phyloP scores from a whole-genome alignment of 2,888 invertebrate species.

The Cephus pulcher region DNA sequence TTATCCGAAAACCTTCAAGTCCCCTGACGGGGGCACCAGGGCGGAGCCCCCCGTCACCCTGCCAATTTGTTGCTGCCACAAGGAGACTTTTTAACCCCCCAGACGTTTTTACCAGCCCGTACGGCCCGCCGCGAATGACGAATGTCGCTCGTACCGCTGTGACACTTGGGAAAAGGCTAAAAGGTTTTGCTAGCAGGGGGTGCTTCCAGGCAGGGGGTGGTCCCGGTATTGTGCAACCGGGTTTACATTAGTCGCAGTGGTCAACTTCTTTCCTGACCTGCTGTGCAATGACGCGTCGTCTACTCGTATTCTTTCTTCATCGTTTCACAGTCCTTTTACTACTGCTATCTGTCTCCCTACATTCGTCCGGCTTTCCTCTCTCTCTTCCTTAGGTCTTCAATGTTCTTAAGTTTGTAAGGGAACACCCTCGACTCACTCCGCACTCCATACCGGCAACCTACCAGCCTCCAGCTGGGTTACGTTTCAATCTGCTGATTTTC shows the following conservation, averaged over 20 bases:
- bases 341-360: constrained; percentile 19
- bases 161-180: constrained; percentile 43
- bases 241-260: constrained; percentile 37
- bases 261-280: constrained; percentile 25
- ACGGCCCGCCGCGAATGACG: constrained; percentile 13
- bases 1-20: constrained; percentile 22
- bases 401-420: constrained; percentile 9
- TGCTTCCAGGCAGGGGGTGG: constrained; percentile 35
- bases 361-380: constrained; percentile 15
- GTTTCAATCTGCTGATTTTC: constrained; percentile 40
- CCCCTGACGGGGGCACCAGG: constrained; percentile 34
- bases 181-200: constrained; percentile 55
- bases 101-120: constrained; percentile 13
- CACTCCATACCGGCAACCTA: neutral
- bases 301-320: constrained; percentile 18
- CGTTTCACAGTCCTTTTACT: too few species aligned
- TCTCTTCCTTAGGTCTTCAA: constrained; percentile 5
- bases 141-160: constrained; percentile 20
- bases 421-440: constrained; percentile 14
- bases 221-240: constrained; percentile 44
- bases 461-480: constrained; percentile 26
- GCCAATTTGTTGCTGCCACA: constrained; percentile 44
- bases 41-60: constrained; percentile 29
- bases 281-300: constrained; percentile 23
- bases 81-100: constrained; percentile 27